Evolutionary conservation across 2,888 invertebrate genomes (phyloP).

Genomic region (Octonoba sinensis): DNA sequence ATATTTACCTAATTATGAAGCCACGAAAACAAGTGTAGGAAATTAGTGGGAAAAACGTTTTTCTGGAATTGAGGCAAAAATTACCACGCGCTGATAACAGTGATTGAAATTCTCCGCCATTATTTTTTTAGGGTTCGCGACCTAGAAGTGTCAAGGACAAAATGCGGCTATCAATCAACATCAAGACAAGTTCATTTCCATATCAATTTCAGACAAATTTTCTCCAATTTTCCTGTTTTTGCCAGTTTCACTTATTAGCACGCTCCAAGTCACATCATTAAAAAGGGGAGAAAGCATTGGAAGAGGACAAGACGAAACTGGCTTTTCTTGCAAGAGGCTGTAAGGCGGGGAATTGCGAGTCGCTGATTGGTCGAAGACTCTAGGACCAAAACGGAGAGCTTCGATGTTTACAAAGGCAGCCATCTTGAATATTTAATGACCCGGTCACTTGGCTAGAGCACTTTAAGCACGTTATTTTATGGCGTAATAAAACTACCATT

Average conservation of each 20-base stretch:
- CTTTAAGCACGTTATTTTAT: constrained; percentile 44
- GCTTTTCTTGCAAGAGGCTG: constrained; percentile 17
- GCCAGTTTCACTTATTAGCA: constrained; percentile 35
- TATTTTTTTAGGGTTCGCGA: constrained; percentile 25
- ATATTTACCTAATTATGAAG: too few species aligned
- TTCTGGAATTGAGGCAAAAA: constrained; percentile 14
- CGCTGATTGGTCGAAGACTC: constrained; percentile 39
- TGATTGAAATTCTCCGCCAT: constrained; percentile 31
- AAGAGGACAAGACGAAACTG: background rate
- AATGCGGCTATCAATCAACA: constrained; percentile 36
- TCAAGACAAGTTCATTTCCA: constrained; percentile 25
- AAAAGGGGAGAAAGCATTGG: background rate
- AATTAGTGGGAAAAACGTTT: too few species aligned
- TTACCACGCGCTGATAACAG: constrained; percentile 47
- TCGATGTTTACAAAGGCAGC: constrained; percentile 46
- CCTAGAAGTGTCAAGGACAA: constrained; percentile 25
- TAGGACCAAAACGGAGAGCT: constrained; percentile 24
- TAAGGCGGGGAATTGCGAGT: constrained; percentile 19
- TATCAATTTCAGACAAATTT: constrained; percentile 41
- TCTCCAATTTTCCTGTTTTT: constrained; percentile 34
- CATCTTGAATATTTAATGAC: constrained; percentile 62
- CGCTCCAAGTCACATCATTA: constrained; percentile 1
- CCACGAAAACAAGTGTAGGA: too few species aligned
- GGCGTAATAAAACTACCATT: constrained; percentile 63
- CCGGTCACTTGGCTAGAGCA: too few species aligned